phyloP scores from a whole-genome alignment of 2,113 vertebrate genomes.

The Tor tambroides region DNA sequence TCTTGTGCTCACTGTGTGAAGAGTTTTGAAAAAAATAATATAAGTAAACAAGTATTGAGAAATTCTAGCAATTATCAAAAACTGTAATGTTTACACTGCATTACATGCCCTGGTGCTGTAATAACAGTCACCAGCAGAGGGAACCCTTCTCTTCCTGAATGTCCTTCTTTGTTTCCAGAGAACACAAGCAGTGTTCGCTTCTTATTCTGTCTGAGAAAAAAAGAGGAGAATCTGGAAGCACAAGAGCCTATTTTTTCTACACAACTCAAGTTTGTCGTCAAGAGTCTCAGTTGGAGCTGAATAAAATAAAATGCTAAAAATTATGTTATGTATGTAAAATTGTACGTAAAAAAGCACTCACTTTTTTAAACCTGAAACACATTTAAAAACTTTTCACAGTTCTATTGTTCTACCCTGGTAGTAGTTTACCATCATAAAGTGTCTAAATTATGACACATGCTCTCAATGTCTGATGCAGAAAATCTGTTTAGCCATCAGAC shows the following conservation, averaged over 20 bases:
- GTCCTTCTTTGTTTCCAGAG: background rate
- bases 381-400: background rate
- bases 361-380: too few species aligned
- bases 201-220: background rate
- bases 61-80: background rate
- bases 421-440: background rate
- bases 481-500: background rate
- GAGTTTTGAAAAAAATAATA: background rate
- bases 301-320: background rate
- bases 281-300: background rate
- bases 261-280: background rate
- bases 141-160: background rate
- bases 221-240: background rate
- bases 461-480: background rate
- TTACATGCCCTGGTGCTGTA: background rate
- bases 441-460: too few species aligned
- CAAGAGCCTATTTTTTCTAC: background rate
- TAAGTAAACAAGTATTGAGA: background rate
- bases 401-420: background rate
- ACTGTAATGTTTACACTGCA: background rate
- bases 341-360: background rate
- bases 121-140: constrained; percentile 33
- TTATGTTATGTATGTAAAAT: background rate
- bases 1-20: background rate
- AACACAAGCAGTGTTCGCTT: background rate